A percentile compares a stretch with the other conserved stretches of the same genome.
These are phyloP conservation scores for Graptemys geographica DNA, from an alignment of 2,797 vertebrate genomes.

Conservation along the genomic window DNA sequence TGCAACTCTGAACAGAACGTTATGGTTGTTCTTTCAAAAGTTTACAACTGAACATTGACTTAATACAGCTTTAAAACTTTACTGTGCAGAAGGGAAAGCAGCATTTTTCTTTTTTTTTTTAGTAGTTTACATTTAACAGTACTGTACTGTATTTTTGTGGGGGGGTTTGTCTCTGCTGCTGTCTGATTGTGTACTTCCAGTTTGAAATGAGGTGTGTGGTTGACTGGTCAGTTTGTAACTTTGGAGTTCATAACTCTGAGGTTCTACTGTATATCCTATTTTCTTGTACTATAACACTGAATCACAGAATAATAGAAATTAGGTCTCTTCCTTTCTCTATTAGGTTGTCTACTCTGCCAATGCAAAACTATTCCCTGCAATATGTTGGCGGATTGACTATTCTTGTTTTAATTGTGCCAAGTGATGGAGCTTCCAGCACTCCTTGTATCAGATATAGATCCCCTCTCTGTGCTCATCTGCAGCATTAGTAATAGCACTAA, in stretches of 20 bases:
- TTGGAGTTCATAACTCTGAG: too few relatives aligned
- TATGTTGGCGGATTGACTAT: constrained; percentile 50
- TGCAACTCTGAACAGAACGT: too few relatives aligned
- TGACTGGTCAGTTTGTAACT: too few relatives aligned
- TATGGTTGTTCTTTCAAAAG: too few relatives aligned
- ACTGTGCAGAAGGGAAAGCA: too few relatives aligned
- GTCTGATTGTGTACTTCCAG: too few relatives aligned
- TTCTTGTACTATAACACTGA: constrained; percentile 1
- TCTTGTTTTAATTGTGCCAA: constrained; percentile 43
- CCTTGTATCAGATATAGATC: constrained; percentile 1
- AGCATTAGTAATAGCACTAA: background rate
- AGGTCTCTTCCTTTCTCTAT: background rate
- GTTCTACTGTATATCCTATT: background rate
- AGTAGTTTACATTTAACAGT: background rate
- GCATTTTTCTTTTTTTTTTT: background rate
- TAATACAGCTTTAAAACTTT: too few relatives aligned
- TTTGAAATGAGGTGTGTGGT: too few relatives aligned
- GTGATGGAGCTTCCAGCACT: background rate
- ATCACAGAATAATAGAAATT: background rate
- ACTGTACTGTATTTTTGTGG: too few relatives aligned
- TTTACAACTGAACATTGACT: too few relatives aligned
- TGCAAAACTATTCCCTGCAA: constrained; percentile 64
- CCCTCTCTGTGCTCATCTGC: background rate
- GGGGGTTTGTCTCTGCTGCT: too few relatives aligned
- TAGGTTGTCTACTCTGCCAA: constrained; percentile 57